phyloP scores from a whole-genome alignment of 2,797 vertebrate species.

The Anguilla megastoma region DNA sequence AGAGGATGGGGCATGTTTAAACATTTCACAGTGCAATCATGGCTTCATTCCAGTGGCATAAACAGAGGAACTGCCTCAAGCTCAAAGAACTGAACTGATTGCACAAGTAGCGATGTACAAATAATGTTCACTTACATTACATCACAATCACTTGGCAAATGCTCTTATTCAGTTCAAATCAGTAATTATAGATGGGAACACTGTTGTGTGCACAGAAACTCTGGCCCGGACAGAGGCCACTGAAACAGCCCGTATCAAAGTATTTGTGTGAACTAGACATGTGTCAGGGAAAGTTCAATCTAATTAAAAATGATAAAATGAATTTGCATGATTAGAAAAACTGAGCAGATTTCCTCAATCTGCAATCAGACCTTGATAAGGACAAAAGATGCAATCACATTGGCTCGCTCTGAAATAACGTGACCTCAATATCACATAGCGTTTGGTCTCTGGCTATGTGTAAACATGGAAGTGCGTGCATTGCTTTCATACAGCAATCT shows the following conservation, averaged over 20 bases:
- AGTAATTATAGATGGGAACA: too few relatives aligned
- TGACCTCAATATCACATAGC: background rate
- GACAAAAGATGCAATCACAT: background rate
- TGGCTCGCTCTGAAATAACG: background rate
- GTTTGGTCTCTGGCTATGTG: background rate
- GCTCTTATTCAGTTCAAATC: too few relatives aligned
- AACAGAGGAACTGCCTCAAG: slow-evolving; percentile 47
- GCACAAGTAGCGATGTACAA: background rate
- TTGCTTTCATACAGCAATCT: background rate
- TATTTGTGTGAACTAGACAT: background rate
- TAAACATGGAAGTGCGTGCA: background rate
- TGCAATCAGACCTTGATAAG: background rate
- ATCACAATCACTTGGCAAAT: too few relatives aligned
- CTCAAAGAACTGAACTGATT: slow-evolving; percentile 16
- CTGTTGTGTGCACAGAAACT: too few relatives aligned
- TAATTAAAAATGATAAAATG: background rate
- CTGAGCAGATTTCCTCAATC: background rate
- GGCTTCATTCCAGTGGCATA: slow-evolving; percentile 38
- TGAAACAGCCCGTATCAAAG: background rate
- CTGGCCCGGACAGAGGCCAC: background rate
- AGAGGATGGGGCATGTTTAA: too few relatives aligned
- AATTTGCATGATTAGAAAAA: background rate
- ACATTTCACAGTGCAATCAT: too few relatives aligned
- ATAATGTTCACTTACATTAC: background rate
- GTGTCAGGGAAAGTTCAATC: too few relatives aligned